phyloP scores from a whole-genome alignment of 2,113 vertebrate genomes.

The Atractosteus spatula region DNA sequence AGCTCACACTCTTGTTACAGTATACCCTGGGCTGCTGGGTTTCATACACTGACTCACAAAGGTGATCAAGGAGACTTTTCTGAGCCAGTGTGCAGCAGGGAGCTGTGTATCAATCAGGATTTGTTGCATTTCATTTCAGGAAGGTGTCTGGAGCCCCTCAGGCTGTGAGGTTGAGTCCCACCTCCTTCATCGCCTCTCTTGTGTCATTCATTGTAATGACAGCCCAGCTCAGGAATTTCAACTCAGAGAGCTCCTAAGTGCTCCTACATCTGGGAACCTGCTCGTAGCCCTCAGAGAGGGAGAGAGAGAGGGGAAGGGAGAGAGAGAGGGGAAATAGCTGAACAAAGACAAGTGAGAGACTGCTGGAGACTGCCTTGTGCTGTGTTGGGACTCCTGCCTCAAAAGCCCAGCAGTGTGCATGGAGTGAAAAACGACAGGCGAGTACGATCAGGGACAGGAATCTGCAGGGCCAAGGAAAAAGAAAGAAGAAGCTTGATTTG shows the following conservation, averaged over 20 bases:
- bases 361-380: neutral
- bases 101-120: constrained; percentile 37
- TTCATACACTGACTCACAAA: neutral
- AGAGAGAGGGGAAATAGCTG: neutral
- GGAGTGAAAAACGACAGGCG: neutral
- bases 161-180: constrained; percentile 50
- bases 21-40: neutral
- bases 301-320: constrained; percentile 11
- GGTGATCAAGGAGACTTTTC: neutral
- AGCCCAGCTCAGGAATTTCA: constrained; percentile 64
- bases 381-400: constrained; percentile 8
- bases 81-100: constrained; percentile 25
- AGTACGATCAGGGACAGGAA: neutral
- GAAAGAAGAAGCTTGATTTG: neutral
- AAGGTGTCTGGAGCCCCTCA: constrained; percentile 33
- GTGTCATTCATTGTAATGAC: constrained; percentile 57
- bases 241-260: constrained; percentile 27
- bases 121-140: constrained; percentile 42
- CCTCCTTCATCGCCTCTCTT: constrained; percentile 45
- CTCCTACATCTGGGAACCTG: constrained; percentile 48
- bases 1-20: too few relatives aligned
- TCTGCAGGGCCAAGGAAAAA: neutral
- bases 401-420: constrained; percentile 1
- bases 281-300: constrained; percentile 30
- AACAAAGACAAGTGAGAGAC: constrained; percentile 10